Evolutionary conservation across 1,140 invertebrate genomes (phyloP).

Genomic region (Cataglyphis hispanica): DNA sequence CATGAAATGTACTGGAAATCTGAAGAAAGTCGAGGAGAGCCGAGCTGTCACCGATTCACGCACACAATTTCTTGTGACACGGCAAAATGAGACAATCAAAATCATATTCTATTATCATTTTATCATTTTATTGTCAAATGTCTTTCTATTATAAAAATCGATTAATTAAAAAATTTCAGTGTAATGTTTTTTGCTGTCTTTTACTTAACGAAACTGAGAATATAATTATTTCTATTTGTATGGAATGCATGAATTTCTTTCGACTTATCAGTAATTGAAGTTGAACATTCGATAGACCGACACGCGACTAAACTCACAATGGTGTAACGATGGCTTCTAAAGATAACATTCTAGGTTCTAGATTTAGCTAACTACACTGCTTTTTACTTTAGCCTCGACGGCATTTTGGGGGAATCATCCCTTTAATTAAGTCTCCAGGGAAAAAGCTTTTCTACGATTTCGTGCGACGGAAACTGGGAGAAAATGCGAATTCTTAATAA

Average conservation of each 20-base stretch:
- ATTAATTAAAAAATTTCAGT: not conserved
- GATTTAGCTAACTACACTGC: constrained; percentile 24
- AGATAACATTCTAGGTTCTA: constrained; percentile 47
- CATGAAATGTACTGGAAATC: not conserved
- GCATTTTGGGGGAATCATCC: constrained; percentile 39
- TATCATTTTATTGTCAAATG: not conserved
- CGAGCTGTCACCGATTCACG: not conserved
- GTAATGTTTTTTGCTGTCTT: not conserved
- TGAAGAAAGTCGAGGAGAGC: constrained; percentile 23
- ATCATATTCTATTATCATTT: not conserved
- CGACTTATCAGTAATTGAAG: constrained; percentile 48
- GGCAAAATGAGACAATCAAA: not conserved
- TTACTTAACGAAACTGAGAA: not conserved
- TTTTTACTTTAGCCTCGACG: constrained; percentile 5
- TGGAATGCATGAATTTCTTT: not conserved
- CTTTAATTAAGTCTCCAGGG: constrained; percentile 52
- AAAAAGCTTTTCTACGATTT: constrained; percentile 26
- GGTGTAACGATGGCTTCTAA: constrained; percentile 13
- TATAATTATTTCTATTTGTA: constrained; percentile 13
- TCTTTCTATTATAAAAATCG: not conserved
- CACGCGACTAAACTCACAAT: constrained; percentile 23
- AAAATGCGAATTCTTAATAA: constrained; percentile 36
- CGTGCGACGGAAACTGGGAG: not conserved
- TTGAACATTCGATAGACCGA: constrained; percentile 53
- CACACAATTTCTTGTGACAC: not conserved